Evolutionary conservation across 2,888 invertebrate genomes (phyloP), one percentile per base, ranked within the genome.

Genomic region (Pomacea canaliculata): DNA sequence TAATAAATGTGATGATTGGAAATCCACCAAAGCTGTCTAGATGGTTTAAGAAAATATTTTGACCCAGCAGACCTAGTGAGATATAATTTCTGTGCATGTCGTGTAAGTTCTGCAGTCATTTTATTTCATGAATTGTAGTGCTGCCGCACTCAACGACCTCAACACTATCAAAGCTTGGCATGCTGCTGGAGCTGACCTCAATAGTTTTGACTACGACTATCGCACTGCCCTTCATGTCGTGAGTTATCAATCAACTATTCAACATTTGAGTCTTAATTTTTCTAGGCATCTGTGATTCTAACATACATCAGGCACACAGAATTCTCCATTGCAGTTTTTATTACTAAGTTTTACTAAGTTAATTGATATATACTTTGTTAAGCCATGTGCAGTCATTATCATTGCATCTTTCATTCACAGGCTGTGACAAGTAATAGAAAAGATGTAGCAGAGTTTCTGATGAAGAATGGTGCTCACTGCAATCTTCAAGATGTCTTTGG

Each of bases 151-250:
- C 51, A 86, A 86, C 48, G 90, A 92, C 79, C 73, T 90, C 16
- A 83, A 84, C 18, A 81, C 83, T 10, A 78, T 92, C 66, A 85
- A 87, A 77, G 88, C 90, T 13, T 91, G 89, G 84, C 76, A 76
- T 18, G 70, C 81, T 18, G 89, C 88, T 1, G 87, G 88, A 19
- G 89, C 84, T 10, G 83, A 87, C 73, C 74, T 87, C 49, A 88
- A 88, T 80, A 78, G 77, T 65, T 77, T 80, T 56, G 88, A 89
- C 79, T 88, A 87, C 73, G 85, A 88, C 77, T 79, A 81, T 9
- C 81, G 88, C 48, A 87, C 88, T 18, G 81, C 89, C 3, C 81
- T 89, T 46, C 89, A 89, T 81, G 79, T 88, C 69, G 88, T 88
- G 80, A 79, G 85, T 80, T 51, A 27, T 27, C 49, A 70, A 9